Evolutionary conservation across 2,113 vertebrate species (phyloP), one percentile per base, ranked within the genome.

Genomic region (Calonectris borealis): DNA sequence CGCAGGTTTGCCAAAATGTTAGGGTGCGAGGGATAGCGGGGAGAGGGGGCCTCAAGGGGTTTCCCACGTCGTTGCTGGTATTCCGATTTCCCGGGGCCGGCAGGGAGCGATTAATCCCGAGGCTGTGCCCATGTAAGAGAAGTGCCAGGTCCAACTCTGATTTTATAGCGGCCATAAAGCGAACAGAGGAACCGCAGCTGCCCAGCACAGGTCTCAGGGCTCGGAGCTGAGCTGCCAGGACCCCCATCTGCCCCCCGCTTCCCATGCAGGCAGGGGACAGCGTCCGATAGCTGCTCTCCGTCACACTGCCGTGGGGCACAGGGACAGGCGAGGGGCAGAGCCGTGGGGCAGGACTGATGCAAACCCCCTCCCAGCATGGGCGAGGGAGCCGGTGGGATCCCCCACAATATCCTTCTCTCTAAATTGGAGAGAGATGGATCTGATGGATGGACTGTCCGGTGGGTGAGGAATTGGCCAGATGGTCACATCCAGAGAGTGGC

Each of bases 1-100:
- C 1, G 1, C 0, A 1, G 22, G 27, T 19, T 49, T 83, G 17
- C 54, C 25, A 15, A 62, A 75, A 40, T 36, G 20, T n/a, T 0
- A 0, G 27, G 18, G 7, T 61, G 34, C 21, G 17, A 32, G 42
- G 40, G 44, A 32, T 16, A 26, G 0, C 2, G 5, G 19, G 32
- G 40, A 88, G 29, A 34, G 16, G 36, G 66, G 36, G 36, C 31
- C 21, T 54, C 0, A 0, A 7, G 29, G 38, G 42, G 25, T 16
- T 32, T 49, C 8, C n/a, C 10, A 7, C 3, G 7, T 16, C 24
- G 0, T 26, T 61, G n/a, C n/a, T 38, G 60, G 60, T 27, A 12
- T 36, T 71, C 52, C 5, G 2, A 4, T 76, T 86, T 79, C 65
- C 66, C 0, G 3, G 38, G 48, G 32, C 75, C 1, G 32, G 42